Evolutionary conservation across 92 coral and sea anemone species (phyloP), one percentile per base, ranked within the genome.

Genomic region (Ricordea florida): DNA sequence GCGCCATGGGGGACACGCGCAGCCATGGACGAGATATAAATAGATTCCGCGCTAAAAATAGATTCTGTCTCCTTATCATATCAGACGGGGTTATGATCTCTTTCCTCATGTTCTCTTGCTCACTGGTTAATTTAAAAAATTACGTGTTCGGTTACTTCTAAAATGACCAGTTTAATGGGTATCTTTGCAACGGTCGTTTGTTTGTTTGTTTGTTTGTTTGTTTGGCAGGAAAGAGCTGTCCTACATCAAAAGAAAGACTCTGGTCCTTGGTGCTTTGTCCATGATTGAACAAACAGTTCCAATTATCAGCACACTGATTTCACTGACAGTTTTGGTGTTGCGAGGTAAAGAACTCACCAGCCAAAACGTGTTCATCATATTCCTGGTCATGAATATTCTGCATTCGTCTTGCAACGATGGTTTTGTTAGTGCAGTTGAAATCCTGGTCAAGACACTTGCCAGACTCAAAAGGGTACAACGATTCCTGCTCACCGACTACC

Each of bases 401-500:
- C 32, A 71, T 29, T 0, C 16, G 15, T 71, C 78, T 1, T 71
- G 78, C 31, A 59, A 52, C 18, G 65, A 53, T 10, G 22, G 59
- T 13, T 67, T 67, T 46, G 74, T 15, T n/a, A 67, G 36, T 47
- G 74, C 59, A 67, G 15, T 34, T 1, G 74, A 67, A n/a, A 47
- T 13, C 1, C 74, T 67, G 1, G 38, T 49, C 0, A 48, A 33
- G 36, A 49, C 74, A 17, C 11, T 33, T 3, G 74, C 60, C 24
- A 43, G 45, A n/a, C 60, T 67, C 44, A n/a, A 21, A 13, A 67
- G 47, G 50, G 35, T 67, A 49, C 59, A 67, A 34, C 16, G 17
- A 15, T 48, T 49, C 35, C 46, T 67, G 5, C 45, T 49, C 10
- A 9, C 15, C 0, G 74, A 67, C 74, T 67, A 47, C 9, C 74